Conservation (phyloP, 2,113 vertebrate species). For the Calidris pugnax region DNA sequence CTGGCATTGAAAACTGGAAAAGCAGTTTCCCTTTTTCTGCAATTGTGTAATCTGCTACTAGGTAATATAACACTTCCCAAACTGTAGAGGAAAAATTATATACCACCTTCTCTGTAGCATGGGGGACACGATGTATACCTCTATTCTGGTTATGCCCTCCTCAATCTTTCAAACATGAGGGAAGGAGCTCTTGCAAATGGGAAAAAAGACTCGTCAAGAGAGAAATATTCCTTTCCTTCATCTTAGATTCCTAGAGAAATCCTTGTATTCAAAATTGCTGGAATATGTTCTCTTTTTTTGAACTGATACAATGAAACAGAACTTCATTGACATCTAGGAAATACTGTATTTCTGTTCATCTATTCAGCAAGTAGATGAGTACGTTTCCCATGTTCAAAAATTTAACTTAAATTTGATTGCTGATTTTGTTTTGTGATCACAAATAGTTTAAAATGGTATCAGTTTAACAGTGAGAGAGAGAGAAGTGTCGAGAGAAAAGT, state of each 20-base stretch:
- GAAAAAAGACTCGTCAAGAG: neutral
- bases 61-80: neutral
- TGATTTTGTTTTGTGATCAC: neutral
- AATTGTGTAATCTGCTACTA: neutral
- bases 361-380: neutral
- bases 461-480: neutral
- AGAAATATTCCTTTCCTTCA: neutral
- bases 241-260: neutral
- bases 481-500: neutral
- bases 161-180: neutral
- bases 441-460: neutral
- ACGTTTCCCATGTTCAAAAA: neutral
- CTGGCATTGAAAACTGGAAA: neutral
- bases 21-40: neutral
- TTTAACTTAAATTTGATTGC: neutral
- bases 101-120: neutral
- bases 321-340: neutral
- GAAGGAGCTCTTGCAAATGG: neutral
- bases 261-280: neutral
- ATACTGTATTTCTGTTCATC: neutral
- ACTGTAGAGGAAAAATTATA: neutral
- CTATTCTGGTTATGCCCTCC: neutral
- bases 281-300: neutral
- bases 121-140: neutral
- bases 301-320: neutral